Percentiles rank a stretch among this genome's conserved stretches.
phyloP scores from a whole-genome alignment of 1,140 invertebrate species.

The Temnothorax curvispinosus region DNA sequence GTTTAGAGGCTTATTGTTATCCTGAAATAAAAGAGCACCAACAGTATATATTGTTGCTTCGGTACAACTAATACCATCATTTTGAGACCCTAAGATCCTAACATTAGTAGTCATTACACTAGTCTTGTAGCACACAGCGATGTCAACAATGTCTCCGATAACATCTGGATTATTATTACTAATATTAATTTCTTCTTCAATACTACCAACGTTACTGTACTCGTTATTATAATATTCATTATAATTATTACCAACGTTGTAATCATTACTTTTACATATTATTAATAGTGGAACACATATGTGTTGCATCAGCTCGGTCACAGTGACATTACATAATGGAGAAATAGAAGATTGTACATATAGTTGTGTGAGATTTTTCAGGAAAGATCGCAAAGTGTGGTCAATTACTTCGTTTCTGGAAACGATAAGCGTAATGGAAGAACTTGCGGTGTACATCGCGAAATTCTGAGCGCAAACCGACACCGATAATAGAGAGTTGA shows the following conservation, averaged over 20 bases:
- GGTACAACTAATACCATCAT: conserved; percentile 85
- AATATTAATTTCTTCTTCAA: conserved; percentile 75
- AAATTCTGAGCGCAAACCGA: conserved; percentile 77
- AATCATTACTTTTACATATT: conserved; percentile 80
- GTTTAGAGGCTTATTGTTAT: conserved; percentile 85
- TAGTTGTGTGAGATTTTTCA: conserved; percentile 78
- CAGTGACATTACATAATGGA: conserved; percentile 80
- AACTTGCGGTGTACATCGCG: conserved; percentile 82
- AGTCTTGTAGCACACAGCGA: conserved; percentile 83
- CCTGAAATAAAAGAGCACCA: conserved; percentile 86
- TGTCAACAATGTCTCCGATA: conserved; percentile 80
- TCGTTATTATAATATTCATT: conserved; percentile 72
- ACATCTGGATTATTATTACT: conserved; percentile 76
- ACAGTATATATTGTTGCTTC: conserved; percentile 86
- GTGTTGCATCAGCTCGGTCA: conserved; percentile 85
- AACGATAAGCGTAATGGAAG: conserved; percentile 87
- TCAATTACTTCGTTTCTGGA: conserved; percentile 84
- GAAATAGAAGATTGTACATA: conserved; percentile 77
- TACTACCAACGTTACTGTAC: conserved; percentile 63
- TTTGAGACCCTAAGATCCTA: conserved; percentile 83
- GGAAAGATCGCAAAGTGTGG: conserved; percentile 81
- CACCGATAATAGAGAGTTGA: conserved; percentile 49
- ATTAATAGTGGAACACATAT: conserved; percentile 86
- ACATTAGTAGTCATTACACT: conserved; percentile 83
- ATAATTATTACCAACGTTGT: conserved; percentile 70